Evolutionary conservation across 2,113 vertebrate genomes (phyloP).

Genomic region (Hippocampus barbouri): DNA sequence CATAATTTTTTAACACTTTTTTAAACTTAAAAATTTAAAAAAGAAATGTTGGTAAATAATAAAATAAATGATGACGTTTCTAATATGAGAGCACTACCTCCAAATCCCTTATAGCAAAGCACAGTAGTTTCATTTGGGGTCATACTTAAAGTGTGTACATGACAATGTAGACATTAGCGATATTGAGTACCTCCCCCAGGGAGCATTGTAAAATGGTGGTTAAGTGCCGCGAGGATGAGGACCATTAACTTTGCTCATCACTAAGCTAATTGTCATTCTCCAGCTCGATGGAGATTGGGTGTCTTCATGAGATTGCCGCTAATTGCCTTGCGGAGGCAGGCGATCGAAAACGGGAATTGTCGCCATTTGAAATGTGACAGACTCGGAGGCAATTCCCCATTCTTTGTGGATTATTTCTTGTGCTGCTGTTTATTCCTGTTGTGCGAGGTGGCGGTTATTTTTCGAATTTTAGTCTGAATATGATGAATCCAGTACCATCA

Average conservation of each 20-base stretch:
- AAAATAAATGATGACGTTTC: neutral
- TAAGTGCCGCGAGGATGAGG: slow-evolving; percentile 18
- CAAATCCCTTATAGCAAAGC: neutral
- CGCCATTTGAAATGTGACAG: neutral
- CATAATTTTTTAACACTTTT: neutral
- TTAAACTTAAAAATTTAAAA: no score
- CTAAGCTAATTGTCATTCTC: slow-evolving; percentile 23
- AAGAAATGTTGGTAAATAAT: no score
- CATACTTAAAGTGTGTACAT: neutral
- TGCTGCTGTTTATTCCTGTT: neutral
- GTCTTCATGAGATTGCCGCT: slow-evolving; percentile 14
- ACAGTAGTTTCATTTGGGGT: neutral
- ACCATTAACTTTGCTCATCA: slow-evolving; percentile 18
- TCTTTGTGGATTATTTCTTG: neutral
- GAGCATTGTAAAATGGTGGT: neutral
- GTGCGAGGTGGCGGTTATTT: neutral
- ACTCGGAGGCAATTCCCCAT: neutral
- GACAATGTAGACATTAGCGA: neutral
- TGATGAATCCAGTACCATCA: neutral
- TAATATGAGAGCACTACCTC: neutral
- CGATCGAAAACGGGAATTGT: neutral
- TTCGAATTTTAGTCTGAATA: no score
- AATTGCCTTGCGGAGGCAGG: neutral
- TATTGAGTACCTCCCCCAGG: neutral
- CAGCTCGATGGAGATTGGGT: slow-evolving; percentile 19